phyloP scores from a whole-genome alignment of 2,797 vertebrate genomes.

The Anguilla marmorata region DNA sequence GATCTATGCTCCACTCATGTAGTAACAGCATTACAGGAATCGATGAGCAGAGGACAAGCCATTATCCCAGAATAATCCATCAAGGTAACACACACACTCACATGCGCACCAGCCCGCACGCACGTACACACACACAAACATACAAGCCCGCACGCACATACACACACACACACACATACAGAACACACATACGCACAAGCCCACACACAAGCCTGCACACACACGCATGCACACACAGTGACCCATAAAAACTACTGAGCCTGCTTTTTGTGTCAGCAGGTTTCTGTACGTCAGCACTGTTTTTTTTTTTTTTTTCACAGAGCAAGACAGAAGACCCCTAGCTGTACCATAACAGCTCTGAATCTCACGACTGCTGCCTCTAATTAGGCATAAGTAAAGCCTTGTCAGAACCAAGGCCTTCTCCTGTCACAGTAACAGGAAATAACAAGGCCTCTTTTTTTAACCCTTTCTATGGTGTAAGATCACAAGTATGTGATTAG shows the following conservation, averaged over 20 bases:
- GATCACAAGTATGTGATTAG: too few species aligned
- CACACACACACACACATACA: too few species aligned
- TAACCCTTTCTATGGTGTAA: too few species aligned
- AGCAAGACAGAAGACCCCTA: neutral
- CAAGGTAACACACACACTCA: neutral
- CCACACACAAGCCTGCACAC: too few species aligned
- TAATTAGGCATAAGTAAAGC: neutral
- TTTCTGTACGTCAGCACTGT: neutral
- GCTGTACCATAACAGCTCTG: neutral
- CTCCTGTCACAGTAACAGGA: neutral
- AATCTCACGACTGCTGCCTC: neutral
- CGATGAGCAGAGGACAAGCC: neutral
- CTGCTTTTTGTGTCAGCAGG: neutral
- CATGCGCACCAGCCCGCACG: too few species aligned
- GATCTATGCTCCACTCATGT: neutral
- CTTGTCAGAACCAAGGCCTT: neutral
- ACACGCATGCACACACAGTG: neutral
- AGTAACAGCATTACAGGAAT: neutral
- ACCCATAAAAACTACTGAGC: neutral
- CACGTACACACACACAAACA: too few species aligned
- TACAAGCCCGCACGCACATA: neutral
- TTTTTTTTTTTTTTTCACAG: neutral
- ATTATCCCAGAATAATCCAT: conserved; percentile 9
- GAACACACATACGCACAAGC: too few species aligned
- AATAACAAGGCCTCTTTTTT: neutral